Evolutionary conservation across 1,140 invertebrate genomes (phyloP), one percentile per base, ranked within the genome.

Genomic region (Laupala kohalensis): DNA sequence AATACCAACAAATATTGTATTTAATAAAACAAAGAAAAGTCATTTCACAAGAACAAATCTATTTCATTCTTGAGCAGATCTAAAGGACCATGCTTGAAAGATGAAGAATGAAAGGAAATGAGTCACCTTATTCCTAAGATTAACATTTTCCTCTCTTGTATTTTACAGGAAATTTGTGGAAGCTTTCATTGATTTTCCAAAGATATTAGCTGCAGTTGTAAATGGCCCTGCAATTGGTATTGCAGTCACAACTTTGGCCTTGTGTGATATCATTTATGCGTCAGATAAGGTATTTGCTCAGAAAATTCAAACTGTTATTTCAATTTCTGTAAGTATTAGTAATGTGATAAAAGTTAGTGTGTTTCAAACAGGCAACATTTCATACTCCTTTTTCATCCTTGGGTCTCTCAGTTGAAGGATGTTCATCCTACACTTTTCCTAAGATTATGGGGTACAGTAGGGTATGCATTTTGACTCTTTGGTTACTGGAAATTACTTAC

Each of bases 191-290:
- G 85, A 88, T 73, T 96, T 93, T 78, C 91, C 93, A 0, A 98
- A 98, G 81, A 84, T 96, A 24, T 78, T 99, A 64, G 85, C 98
- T 72, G 92, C 89, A 53, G 81, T 96, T 64, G 89, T 98, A 0
- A 96, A 98, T 86, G 96, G 95, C 37, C 94, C 93, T 67, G 94
- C 95, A n/a, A 86, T 97, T 73, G 97, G 97, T 24, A 89, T 98
- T 74, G 89, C 89, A 67, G 89, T 90, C 0, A 97, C 95, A 9
- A 87, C 89, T 0, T 80, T 95, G 25, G 87, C 87, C 12, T 82
- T 98, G 0, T 97, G 89, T 86, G 96, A 99, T 84, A 83, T 92
- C 67, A 89, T 97, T 26, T 95, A 93, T 82, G 91, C 93, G 63
- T 88, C 89, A n/a, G 88, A 93, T 72, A 87, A 79, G 73, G 88